Percentiles rank a stretch among this genome's conserved stretches.
These are phyloP conservation scores for Gobio gobio DNA, from an alignment of 2,113 vertebrate species.

Conservation along the genomic window DNA sequence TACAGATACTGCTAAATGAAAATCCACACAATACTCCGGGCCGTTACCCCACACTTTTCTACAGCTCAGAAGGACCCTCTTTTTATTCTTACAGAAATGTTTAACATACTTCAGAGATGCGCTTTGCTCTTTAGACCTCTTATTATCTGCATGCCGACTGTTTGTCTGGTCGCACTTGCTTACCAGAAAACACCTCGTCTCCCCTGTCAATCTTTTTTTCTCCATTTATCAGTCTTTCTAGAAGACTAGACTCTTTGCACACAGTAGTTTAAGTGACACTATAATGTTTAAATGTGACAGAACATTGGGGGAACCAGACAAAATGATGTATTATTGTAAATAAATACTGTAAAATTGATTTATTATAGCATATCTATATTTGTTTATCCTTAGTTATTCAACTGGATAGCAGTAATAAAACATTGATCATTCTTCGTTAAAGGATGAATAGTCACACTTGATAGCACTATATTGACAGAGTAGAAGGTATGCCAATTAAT, in stretches of 20 bases:
- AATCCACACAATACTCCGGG: too few species aligned
- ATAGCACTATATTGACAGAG: neutral
- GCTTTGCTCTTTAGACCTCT: slow-evolving; percentile 15
- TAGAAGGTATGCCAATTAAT: neutral
- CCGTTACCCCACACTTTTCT: too few species aligned
- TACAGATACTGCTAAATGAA: too few species aligned
- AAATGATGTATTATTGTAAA: neutral
- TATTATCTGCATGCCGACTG: slow-evolving; percentile 11
- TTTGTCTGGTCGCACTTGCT: slow-evolving; percentile 11
- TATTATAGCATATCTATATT: neutral
- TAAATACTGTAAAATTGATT: neutral
- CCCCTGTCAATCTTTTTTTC: neutral
- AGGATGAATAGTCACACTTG: neutral
- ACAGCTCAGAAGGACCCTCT: too few species aligned
- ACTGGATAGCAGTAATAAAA: neutral
- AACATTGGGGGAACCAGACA: neutral
- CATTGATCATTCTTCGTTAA: neutral
- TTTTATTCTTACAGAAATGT: neutral
- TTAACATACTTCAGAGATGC: slow-evolving; percentile 18
- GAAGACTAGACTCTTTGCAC: neutral
- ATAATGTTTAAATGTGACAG: neutral
- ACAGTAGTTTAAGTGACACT: neutral
- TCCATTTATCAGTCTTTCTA: neutral
- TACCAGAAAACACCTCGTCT: neutral
- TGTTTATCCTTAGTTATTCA: neutral